Conservation (phyloP, 2,113 vertebrate genomes). For the Sylvietta virens region DNA sequence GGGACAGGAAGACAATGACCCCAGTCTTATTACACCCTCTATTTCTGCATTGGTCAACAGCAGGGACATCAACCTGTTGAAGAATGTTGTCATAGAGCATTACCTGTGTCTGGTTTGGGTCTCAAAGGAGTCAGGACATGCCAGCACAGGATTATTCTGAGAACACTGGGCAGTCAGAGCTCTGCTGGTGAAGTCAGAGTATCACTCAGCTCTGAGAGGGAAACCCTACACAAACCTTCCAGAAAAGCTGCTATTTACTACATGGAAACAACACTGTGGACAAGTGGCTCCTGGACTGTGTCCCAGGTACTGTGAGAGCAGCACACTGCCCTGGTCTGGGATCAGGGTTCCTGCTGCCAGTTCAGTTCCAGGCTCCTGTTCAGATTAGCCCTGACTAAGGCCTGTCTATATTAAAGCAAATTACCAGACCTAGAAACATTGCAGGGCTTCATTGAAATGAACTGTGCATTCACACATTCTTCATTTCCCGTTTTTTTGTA, state of each 20-base stretch:
- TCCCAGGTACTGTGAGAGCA: background rate
- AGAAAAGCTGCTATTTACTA: constrained; percentile 30
- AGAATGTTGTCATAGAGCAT: background rate
- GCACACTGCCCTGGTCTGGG: background rate
- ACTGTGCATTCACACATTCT: background rate
- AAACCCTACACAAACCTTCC: background rate
- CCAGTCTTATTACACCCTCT: background rate
- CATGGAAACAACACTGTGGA: background rate
- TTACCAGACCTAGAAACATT: background rate
- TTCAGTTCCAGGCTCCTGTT: background rate
- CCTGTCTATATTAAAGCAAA: background rate
- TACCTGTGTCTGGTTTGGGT: background rate
- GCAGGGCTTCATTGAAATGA: background rate
- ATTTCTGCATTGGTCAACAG: background rate
- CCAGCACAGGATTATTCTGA: background rate
- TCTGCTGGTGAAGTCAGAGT: background rate
- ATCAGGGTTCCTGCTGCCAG: background rate
- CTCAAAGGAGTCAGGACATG: background rate
- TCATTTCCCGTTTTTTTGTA: background rate
- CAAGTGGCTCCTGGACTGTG: background rate
- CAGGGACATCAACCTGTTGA: background rate
- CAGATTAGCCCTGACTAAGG: background rate
- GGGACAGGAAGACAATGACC: background rate
- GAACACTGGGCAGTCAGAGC: background rate
- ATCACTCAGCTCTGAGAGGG: background rate